Percentiles rank a stretch among this genome's conserved stretches.
Evolutionary conservation across 2,797 vertebrate genomes (phyloP).

Genomic region (Argyrosomus regius): DNA sequence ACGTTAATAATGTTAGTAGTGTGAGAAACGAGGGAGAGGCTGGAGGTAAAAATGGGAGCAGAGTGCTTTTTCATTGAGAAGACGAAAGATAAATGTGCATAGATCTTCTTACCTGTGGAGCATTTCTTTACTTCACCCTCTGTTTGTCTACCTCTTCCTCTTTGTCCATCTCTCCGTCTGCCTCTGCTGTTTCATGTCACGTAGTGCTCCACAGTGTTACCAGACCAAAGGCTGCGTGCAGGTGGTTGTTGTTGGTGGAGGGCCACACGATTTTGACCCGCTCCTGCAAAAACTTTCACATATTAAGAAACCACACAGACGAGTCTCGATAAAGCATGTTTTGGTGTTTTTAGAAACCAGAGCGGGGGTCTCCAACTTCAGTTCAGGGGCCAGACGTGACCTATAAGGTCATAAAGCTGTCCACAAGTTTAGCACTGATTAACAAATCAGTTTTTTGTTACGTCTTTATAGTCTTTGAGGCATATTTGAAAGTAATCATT

Average conservation of each 20-base stretch:
- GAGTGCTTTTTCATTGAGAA: constrained; percentile 14
- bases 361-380: constrained; percentile 28
- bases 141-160: constrained; percentile 66
- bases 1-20: constrained; percentile 10
- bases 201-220: constrained; percentile 56
- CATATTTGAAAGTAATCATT: constrained; percentile 5
- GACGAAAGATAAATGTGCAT: constrained; percentile 5
- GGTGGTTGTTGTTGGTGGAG: constrained; percentile 31
- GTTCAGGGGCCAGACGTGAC: background rate
- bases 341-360: constrained; percentile 10
- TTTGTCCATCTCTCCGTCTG: constrained; percentile 48
- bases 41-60: constrained; percentile 3
- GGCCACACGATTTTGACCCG: constrained; percentile 16
- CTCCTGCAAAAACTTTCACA: constrained; percentile 2
- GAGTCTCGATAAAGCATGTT: background rate
- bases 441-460: background rate
- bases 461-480: background rate
- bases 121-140: constrained; percentile 56
- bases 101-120: constrained; percentile 62
- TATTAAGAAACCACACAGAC: background rate
- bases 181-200: constrained; percentile 47
- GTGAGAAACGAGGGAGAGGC: background rate
- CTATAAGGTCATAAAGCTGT: background rate
- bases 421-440: background rate
- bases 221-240: constrained; percentile 76